Base-by-base conservation (phyloP, 35 echinoderm and acorn worm genomes). In the Nesometra sesokonis region DNA sequence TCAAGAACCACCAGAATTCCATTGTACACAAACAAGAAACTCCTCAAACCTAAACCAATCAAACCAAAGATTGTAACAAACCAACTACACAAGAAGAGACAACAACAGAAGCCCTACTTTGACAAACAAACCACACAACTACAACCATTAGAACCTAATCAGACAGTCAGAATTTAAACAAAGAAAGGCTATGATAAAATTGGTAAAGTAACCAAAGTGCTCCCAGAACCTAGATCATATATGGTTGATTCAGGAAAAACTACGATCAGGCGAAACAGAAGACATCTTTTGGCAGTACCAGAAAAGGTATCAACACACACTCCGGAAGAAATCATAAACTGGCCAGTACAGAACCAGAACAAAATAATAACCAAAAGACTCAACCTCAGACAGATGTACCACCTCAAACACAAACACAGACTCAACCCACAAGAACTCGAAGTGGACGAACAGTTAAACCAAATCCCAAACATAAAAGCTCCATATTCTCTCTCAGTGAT, bases 171-270 rank as follows among this genome's bases (percentile, higher is more conserved):
- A 43, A 46, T 85, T 38, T 11, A 85, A 31, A 85, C 83, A 3
- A 19, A 17, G 23, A n/a, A 17, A 46, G 27, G 83, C 35, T 52
- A 43, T 32, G 35, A 85, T 3, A 21, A 38, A 17, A 21, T 46
- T n/a, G 83, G 83, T 4, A n/a, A 13, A 43, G 37, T 85, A 2
- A 85, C 0, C 15, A 0, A 32, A 29, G 37, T 85, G 5, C 3
- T n/a, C 2, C 0, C 2, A 39, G 7, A 85, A n/a, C 83, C 83
- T 17, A 17, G 83, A 46, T 85, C 83, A 85, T 85, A 85, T 52
- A 29, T 43, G 21, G 83, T 85, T 2, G 21, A 37, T 9, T 7
- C 31, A 13, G 35, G 11, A 19, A 21, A 37, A n/a, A 46, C 35
- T 1, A 29, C 35, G 5, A 29, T 46, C 27, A 1, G 83, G 15